A percentile compares a stretch with the other conserved stretches of the same genome.
phyloP scores from a whole-genome alignment of 2,888 invertebrate species.

The Argynnis bischoffii region DNA sequence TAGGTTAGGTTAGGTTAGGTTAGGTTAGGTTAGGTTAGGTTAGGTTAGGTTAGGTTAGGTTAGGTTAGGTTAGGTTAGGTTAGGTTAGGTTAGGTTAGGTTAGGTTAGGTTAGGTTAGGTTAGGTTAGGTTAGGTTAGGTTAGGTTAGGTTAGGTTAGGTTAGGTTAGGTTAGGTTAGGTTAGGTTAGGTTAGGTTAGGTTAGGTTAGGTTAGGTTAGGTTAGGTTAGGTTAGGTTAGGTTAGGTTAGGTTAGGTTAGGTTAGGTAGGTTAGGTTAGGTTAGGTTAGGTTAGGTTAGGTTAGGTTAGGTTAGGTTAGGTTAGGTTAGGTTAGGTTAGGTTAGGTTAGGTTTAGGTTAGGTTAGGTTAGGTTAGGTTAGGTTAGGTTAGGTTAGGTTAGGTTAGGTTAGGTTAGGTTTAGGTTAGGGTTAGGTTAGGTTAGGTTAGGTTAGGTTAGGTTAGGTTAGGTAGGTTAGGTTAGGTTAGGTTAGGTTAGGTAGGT shows the following conservation, averaged over 20 bases:
- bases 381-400: slow-evolving; percentile 45
- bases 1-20: slow-evolving; percentile 39
- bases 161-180: slow-evolving; percentile 45
- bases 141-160: slow-evolving; percentile 44
- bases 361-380: slow-evolving; percentile 44
- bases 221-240: slow-evolving; percentile 47
- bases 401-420: slow-evolving; percentile 47
- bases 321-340: slow-evolving; percentile 47
- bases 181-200: slow-evolving; percentile 45
- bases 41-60: slow-evolving; percentile 47
- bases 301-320: slow-evolving; percentile 46
- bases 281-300: slow-evolving; percentile 47
- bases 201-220: slow-evolving; percentile 45
- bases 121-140: slow-evolving; percentile 45
- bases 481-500: too few relatives aligned
- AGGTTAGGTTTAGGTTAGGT: slow-evolving; percentile 33
- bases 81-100: slow-evolving; percentile 47
- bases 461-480: slow-evolving; percentile 5
- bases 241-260: slow-evolving; percentile 42
- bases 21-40: slow-evolving; percentile 40
- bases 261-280: too few relatives aligned
- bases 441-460: slow-evolving; percentile 41
- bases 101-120: slow-evolving; percentile 46
- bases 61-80: slow-evolving; percentile 46
- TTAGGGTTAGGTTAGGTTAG: slow-evolving; percentile 44